phyloP scores from a whole-genome alignment of 2,113 vertebrate genomes.

The Nycticryphes semicollaris region DNA sequence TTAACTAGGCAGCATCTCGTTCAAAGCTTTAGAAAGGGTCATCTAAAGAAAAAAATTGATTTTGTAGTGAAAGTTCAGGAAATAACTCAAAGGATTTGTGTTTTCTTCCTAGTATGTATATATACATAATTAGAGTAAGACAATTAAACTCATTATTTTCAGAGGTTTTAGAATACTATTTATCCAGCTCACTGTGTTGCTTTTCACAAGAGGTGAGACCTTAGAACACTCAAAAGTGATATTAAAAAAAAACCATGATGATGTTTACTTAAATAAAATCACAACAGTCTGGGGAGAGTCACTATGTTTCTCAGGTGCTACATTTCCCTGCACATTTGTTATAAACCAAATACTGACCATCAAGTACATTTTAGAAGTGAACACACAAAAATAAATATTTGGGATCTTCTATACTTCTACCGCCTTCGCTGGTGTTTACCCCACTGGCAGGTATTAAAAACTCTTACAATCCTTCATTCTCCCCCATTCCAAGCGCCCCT shows the following conservation, averaged over 20 bases:
- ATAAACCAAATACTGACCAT: background rate
- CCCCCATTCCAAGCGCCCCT: background rate
- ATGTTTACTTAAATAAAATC: background rate
- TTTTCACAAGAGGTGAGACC: background rate
- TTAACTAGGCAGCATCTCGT: background rate
- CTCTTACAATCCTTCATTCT: background rate
- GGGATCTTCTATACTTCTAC: background rate
- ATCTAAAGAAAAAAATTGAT: background rate
- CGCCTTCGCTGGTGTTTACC: background rate
- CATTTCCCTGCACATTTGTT: background rate
- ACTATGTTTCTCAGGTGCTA: background rate
- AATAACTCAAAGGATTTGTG: background rate
- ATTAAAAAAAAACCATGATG: background rate
- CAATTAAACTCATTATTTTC: background rate
- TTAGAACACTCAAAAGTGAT: background rate
- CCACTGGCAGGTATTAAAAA: background rate
- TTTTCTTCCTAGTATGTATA: background rate
- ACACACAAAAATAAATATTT: background rate
- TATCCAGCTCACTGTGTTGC: background rate
- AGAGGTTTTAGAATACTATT: background rate
- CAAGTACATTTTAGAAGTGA: background rate
- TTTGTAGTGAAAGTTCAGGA: background rate
- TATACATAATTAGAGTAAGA: background rate
- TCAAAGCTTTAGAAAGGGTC: background rate
- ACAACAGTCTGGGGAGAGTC: background rate